phyloP scores from a whole-genome alignment of 2,797 vertebrate species.

The Crotalus adamanteus region DNA sequence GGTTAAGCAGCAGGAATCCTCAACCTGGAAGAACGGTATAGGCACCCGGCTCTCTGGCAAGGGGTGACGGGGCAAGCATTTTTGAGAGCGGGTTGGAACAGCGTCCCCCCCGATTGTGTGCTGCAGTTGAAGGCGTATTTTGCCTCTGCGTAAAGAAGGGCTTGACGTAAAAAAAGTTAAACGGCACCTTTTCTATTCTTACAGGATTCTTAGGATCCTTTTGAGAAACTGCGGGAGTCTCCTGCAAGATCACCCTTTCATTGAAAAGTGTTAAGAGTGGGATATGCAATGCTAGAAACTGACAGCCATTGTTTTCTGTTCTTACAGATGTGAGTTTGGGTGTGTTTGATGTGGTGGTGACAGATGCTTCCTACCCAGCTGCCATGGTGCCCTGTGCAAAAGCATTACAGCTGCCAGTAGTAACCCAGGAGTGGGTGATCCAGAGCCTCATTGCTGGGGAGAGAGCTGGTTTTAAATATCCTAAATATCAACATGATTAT shows the following conservation, averaged over 20 bases:
- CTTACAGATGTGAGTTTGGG: conserved; percentile 81
- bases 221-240: not conserved
- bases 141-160: not conserved
- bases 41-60: too few relatives aligned
- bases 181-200: not conserved
- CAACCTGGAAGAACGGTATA: conserved; percentile 80
- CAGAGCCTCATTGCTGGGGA: conserved; percentile 91
- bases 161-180: not conserved
- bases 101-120: not conserved
- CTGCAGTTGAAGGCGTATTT: not conserved
- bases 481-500: conserved; percentile 82
- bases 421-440: conserved; percentile 93
- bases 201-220: not conserved
- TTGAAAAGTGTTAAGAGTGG: not conserved
- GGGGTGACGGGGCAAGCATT: too few relatives aligned
- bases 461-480: conserved; percentile 81
- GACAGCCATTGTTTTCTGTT: conserved; percentile 5
- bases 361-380: conserved; percentile 81
- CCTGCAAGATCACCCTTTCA: not conserved
- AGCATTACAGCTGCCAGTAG: conserved; percentile 81
- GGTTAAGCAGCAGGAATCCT: conserved; percentile 80
- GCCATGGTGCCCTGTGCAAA: conserved; percentile 78
- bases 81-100: not conserved
- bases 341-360: conserved; percentile 87
- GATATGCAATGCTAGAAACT: not conserved